These are phyloP conservation scores for Holacanthus passer DNA, from an alignment of 2,113 vertebrate genomes.

Conservation along the genomic window DNA sequence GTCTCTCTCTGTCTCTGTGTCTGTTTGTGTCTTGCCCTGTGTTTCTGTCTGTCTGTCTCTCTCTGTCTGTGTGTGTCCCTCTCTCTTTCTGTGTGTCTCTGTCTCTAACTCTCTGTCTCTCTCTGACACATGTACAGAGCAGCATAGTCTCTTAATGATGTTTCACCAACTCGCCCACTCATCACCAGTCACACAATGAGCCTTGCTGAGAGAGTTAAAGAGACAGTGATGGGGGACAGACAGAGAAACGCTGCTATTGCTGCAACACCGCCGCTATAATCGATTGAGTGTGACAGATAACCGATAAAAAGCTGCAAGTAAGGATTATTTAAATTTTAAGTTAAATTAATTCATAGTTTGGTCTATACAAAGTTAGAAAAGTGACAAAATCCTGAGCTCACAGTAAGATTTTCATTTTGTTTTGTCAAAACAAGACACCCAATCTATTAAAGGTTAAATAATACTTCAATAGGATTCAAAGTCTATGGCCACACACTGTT, in stretches of 20 bases:
- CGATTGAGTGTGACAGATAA: not conserved
- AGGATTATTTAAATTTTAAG: not conserved
- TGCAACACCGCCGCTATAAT: not conserved
- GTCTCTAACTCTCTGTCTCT: slow-evolving; percentile 16
- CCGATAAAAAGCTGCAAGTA: not conserved
- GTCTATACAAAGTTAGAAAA: not conserved
- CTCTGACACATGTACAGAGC: slow-evolving; percentile 48
- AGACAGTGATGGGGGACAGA: slow-evolving; percentile 4
- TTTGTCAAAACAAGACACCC: too few relatives aligned
- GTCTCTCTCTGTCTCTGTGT: slow-evolving; percentile 41
- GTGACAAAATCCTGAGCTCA: not conserved
- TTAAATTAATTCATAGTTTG: slow-evolving; percentile 1
- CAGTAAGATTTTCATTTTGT: not conserved
- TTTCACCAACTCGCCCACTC: slow-evolving; percentile 81
- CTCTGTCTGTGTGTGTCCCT: slow-evolving; percentile 52
- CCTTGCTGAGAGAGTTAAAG: slow-evolving; percentile 42
- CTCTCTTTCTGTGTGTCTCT: not conserved
- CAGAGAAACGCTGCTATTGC: slow-evolving; percentile 21
- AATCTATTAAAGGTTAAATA: too few relatives aligned
- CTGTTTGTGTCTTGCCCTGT: too few relatives aligned
- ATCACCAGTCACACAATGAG: slow-evolving; percentile 72
- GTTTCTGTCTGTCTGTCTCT: slow-evolving; percentile 51
- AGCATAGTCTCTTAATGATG: slow-evolving; percentile 78
- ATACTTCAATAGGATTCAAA: too few relatives aligned
- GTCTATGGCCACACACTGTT: not conserved